Base-by-base conservation (phyloP, 2,888 invertebrate genomes). In the Scrobipalpa costella region DNA sequence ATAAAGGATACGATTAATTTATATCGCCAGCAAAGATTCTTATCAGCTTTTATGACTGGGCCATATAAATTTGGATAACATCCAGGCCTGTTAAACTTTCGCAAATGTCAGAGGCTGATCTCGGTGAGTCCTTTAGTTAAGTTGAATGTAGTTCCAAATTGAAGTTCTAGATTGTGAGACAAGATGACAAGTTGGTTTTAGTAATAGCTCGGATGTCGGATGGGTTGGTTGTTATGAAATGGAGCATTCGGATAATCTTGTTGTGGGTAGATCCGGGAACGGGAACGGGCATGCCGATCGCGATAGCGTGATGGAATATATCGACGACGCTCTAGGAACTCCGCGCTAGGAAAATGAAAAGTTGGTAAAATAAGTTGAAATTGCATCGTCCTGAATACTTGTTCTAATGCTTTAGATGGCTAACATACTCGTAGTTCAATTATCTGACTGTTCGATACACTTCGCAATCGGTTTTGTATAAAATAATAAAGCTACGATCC, bases 221-320 rank as follows among this genome's bases (percentile, higher is more conserved):
- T 57, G 15, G 57, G n/a, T 57, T 27, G 33, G n/a, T 44, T 44
- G 57, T 34, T 34, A 15, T 57, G 33, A 57, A 19, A 21, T 44
- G 63, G 67, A 65, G 47, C 65, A 64, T 47, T 62, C 64, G 66
- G 72, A 15, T 50, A 50, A 50, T 38, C 6, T 36, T 57, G 57
- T 57, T 2, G 8, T 15, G 17, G 11, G 55, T 15, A 17, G 9
- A 50, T 11, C n/a, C 7, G 44, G 36, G 59, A 13, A 21, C 7
- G 44, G 36, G 59, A 13, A 13, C n/a, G 15, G 68, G 19, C 50
- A 68, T 77, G 80, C 80, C 80, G 71, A 83, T 83, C 81, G 75
- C 72, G 83, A 85, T 84, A 81, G 69, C 70, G 69, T 67, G 65
- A 68, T 67, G 80, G 81, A 83, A 72, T 68, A 65, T 79, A 81